Evolutionary conservation across 1,140 invertebrate species (phyloP), one percentile per base, ranked within the genome.

Genomic region (Drosophila murphyi): DNA sequence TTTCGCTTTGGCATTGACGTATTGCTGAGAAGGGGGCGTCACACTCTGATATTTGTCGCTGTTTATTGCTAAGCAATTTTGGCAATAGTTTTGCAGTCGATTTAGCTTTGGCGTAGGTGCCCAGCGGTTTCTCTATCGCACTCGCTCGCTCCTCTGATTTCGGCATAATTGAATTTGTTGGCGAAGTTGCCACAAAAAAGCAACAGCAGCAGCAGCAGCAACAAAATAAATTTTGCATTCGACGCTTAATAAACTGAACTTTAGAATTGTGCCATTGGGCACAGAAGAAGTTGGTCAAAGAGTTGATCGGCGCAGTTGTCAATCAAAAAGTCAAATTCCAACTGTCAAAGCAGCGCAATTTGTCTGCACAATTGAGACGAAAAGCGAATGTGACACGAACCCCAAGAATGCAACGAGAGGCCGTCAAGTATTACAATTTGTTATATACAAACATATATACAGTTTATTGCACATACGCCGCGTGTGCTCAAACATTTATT

Each of bases 291-390:
- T 78, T 68, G 76, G 57, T 68, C 55, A 61, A 47, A 48, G 62
- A 50, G 31, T 55, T 31, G 80, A 87, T 82, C 83, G 72, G 35
- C 75, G 65, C 70, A 68, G 80, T 89, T 88, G 85, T 88, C 85
- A 89, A 88, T 88, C 85, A 89, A 88, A 88, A 85, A 88, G 85
- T 89, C 80, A 88, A 88, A 89, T 88, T 88, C 85, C 85, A 78
- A 78, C 86, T 85, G 85, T 75, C 86, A 75, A 80, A 80, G 76
- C 76, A 59, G 76, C 76, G 75, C 85, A 88, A 89, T 88, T 88
- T 88, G 85, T 88, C 85, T 78, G 67, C 72, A 78, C 78, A 82
- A 83, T 87, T 88, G 83, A 89, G 85, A 88, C 82, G 65, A 76
- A 85, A 88, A 88, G 85, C 85, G 86, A 88, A 89, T 88, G 85